phyloP scores from a whole-genome alignment of 92 coral and sea anemone genomes.

The Scolanthus callimorphus region DNA sequence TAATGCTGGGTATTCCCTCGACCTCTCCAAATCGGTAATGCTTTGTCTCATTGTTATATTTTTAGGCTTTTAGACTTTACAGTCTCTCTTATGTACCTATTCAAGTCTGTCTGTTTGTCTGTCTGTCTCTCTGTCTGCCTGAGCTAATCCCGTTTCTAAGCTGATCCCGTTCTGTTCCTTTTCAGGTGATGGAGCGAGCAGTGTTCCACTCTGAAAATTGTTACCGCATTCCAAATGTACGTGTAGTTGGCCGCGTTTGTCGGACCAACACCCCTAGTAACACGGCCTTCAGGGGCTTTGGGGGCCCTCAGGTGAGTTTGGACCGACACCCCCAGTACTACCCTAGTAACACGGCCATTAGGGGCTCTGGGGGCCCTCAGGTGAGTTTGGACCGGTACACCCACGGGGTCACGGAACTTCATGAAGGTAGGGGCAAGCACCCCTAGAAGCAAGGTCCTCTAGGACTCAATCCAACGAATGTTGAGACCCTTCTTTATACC shows the following conservation, averaged over 20 bases:
- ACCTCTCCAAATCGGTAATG: conserved; percentile 50
- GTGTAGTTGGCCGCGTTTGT: conserved; percentile 62
- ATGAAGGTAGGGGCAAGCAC: neutral
- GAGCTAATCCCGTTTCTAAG: too few species aligned
- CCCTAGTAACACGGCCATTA: neutral
- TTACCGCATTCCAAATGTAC: conserved; percentile 68
- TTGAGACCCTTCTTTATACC: too few species aligned
- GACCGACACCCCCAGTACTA: too few species aligned
- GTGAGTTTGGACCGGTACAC: too few species aligned
- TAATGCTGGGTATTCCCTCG: conserved; percentile 67
- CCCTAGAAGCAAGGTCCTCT: neutral
- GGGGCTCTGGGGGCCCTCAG: neutral
- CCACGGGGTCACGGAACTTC: neutral
- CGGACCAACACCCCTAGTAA: conserved; percentile 71
- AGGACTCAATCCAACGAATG: too few species aligned
- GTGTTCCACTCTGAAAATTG: conserved; percentile 65
- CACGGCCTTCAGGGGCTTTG: conserved; percentile 89
- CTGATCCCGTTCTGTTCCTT: too few species aligned
- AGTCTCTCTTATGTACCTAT: too few species aligned
- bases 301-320: conserved; percentile 67
- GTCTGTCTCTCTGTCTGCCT: too few species aligned
- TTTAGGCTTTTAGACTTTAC: too few species aligned
- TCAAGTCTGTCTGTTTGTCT: too few species aligned
- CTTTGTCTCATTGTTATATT: too few species aligned
- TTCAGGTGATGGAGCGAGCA: conserved; percentile 67